Base-by-base conservation (phyloP, 2,797 vertebrate genomes). In the Tympanoctomys barrerae region DNA sequence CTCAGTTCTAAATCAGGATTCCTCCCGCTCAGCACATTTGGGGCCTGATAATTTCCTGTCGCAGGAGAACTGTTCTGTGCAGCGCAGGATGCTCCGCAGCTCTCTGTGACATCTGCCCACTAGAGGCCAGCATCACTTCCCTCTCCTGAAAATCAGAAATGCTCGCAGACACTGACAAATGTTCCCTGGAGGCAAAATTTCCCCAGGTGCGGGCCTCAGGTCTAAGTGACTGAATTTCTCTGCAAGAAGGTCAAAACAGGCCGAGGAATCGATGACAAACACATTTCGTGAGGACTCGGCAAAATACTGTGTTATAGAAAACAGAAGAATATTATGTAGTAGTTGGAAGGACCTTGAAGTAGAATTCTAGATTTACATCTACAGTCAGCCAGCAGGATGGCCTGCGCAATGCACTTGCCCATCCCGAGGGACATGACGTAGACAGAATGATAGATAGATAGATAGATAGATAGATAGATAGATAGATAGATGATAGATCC, bases 11-110 rank as follows among this genome's bases (percentile, higher is more conserved):
- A 90, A 88, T 84, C 64, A 83, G 26, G 52, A 49, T 93, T 86
- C 75, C 64, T 94, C 79, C 57, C 73, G 42, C 57, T 94, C 81
- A 73, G 61, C 73, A 88, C 75, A 86, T 83, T 91, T 87, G 52
- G 49, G 31, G 31, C 79, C 28, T 31, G 59, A 39, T 89, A 81
- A 77, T 64, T 89, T 36, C 89, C 85, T 75, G 10, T 52, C 46
- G 0, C 36, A 7, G 26, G 66, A 86, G 31, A 8, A 12, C 9
- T 87, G 6, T 75, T 64, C 31, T 70, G 7, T 64, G 28, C 19
- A 31, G 31, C 49, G 42, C 61, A 64, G 39, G 73, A 9, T 73
- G 5, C 57, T 87, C 84, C 92, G 54, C 59, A 59, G 42, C 39
- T 14, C 28, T 62, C 59, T 61, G 80, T 70, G 39, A 46, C 54